Percentiles rank a stretch among this genome's conserved stretches.
Conservation (phyloP, 2,888 invertebrate genomes). For the Ptychoptera albimana region DNA sequence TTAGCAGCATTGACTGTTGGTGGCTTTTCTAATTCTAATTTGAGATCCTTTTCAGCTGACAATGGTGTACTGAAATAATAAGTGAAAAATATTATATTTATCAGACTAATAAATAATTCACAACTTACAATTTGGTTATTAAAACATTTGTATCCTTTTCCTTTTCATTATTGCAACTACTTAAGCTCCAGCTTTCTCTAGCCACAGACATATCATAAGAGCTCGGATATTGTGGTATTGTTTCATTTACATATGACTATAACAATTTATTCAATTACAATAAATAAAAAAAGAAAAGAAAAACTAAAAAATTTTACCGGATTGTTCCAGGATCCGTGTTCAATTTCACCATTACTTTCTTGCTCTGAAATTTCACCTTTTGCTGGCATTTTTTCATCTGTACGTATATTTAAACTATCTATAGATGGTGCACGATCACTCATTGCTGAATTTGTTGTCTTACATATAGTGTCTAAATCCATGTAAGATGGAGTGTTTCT, state of each 20-base stretch:
- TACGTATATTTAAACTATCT: constrained; percentile 53
- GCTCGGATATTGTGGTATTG: constrained; percentile 8
- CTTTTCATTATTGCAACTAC: constrained; percentile 11
- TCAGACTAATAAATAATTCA: too few relatives aligned
- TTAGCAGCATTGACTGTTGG: constrained; percentile 10
- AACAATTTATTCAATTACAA: not conserved
- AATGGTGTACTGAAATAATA: too few relatives aligned
- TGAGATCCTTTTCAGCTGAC: too few relatives aligned
- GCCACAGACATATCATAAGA: constrained; percentile 14
- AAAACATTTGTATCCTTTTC: constrained; percentile 22
- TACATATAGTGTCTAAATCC: constrained; percentile 25
- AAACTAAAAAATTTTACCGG: constrained; percentile 34
- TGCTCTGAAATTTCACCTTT: constrained; percentile 75
- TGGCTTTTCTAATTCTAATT: constrained; percentile 5
- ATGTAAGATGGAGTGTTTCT: constrained; percentile 18
- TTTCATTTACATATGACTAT: not conserved
- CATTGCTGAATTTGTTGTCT: constrained; percentile 12
- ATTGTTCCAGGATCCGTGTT: constrained; percentile 49
- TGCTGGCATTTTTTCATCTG: constrained; percentile 77
- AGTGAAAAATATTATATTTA: too few relatives aligned
- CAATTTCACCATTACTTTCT: constrained; percentile 70
- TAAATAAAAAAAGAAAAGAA: constrained; percentile 13
- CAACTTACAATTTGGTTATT: constrained; percentile 25
- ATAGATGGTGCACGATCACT: constrained; percentile 16
- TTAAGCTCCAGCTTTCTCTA: constrained; percentile 21